Conservation (phyloP, 2,888 invertebrate genomes). For the Ophion obscuratus region DNA sequence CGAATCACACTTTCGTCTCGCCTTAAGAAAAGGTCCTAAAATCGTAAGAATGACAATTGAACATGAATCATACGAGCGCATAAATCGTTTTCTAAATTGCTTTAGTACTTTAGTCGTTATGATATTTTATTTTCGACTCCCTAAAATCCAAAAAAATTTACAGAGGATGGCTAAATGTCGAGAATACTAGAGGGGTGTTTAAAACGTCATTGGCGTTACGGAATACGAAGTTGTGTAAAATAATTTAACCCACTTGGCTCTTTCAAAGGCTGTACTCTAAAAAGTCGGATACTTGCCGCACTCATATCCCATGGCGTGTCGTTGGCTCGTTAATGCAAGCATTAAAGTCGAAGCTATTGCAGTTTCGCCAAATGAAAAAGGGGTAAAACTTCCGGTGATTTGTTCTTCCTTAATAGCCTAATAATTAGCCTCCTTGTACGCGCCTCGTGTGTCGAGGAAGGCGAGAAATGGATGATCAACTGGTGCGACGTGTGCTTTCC, state of each 20-base stretch:
- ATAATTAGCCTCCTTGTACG: constrained; percentile 16
- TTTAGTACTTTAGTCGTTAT: too few relatives aligned
- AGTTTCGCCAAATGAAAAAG: constrained; percentile 28
- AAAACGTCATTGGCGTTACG: too few relatives aligned
- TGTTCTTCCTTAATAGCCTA: neutral
- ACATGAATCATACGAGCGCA: too few relatives aligned
- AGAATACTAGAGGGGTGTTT: too few relatives aligned
- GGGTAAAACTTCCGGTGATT: constrained; percentile 28
- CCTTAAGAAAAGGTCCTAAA: too few relatives aligned
- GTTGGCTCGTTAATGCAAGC: constrained; percentile 29
- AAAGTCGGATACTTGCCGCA: neutral
- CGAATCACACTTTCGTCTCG: too few relatives aligned
- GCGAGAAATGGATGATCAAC: constrained; percentile 13
- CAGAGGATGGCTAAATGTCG: too few relatives aligned
- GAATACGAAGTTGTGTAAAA: neutral
- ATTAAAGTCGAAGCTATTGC: constrained; percentile 42
- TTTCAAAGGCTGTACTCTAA: neutral
- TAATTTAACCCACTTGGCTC: neutral
- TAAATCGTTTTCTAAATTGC: too few relatives aligned
- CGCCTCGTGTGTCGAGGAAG: neutral
- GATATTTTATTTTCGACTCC: too few relatives aligned
- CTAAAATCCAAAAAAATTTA: too few relatives aligned
- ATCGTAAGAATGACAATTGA: too few relatives aligned
- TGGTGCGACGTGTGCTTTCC: constrained; percentile 22
- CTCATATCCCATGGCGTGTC: constrained; percentile 7